Percentiles rank a stretch among this genome's conserved stretches.
Evolutionary conservation across 2,113 vertebrate species (phyloP).

Genomic region (Calidris pygmaea): DNA sequence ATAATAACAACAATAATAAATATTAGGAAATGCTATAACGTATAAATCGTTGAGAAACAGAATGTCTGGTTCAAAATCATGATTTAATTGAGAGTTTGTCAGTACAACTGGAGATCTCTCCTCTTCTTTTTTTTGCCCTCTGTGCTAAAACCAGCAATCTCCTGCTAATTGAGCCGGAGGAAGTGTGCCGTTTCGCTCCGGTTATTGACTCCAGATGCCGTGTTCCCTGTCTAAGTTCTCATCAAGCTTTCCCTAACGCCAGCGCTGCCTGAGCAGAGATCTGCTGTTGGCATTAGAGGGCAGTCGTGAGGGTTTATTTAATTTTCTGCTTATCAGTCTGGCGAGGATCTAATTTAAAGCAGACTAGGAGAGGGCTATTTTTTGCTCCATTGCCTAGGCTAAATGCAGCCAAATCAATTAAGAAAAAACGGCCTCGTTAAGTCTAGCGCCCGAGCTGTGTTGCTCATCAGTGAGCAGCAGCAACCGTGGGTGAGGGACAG

Average conservation of each 20-base stretch:
- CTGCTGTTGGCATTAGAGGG: conserved; percentile 22
- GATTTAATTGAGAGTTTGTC: not conserved
- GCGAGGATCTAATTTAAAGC: not conserved
- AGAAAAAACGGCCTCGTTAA: not conserved
- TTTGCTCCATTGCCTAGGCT: not conserved
- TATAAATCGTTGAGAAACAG: not conserved
- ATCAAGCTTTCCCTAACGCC: not conserved
- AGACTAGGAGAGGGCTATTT: not conserved
- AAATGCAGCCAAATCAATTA: not conserved
- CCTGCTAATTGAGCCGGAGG: not conserved
- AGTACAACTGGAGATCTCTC: not conserved
- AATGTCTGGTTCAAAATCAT: not conserved
- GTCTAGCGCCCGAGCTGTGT: not conserved
- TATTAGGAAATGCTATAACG: not conserved
- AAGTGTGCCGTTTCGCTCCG: not conserved
- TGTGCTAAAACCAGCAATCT: not conserved
- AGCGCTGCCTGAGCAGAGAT: not conserved
- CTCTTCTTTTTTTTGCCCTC: not conserved
- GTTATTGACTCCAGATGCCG: not conserved
- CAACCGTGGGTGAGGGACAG: fast-evolving
- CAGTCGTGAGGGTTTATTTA: not conserved
- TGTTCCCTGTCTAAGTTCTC: not conserved
- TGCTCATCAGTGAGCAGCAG: not conserved
- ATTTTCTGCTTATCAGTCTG: not conserved
- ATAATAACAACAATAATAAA: not conserved